phyloP scores from a whole-genome alignment of 2,888 invertebrate genomes.

The Ophion costatus region DNA sequence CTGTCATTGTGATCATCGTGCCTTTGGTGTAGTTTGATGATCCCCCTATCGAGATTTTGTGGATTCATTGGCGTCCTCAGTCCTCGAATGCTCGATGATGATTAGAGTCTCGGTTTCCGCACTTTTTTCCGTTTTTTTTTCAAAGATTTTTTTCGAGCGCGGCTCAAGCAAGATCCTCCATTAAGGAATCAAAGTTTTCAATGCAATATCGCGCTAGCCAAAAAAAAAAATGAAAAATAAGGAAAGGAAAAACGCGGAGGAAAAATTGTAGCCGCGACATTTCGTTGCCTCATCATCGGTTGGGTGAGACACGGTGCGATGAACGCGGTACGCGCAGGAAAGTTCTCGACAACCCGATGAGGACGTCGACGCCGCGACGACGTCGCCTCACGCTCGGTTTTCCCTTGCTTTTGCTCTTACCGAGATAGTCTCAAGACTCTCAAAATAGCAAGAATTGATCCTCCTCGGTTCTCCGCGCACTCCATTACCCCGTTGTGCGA shows the following conservation, averaged over 20 bases:
- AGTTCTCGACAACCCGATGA: conserved; percentile 34
- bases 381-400: conserved; percentile 13
- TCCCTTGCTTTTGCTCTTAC: neutral
- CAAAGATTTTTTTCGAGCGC: too few species aligned
- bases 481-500: conserved; percentile 65
- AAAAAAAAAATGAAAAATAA: too few species aligned
- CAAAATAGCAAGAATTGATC: conserved; percentile 81
- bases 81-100: too few species aligned
- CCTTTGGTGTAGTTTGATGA: too few species aligned
- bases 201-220: neutral
- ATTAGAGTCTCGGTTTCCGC: too few species aligned
- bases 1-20: too few species aligned
- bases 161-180: too few species aligned
- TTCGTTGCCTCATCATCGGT: neutral
- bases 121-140: too few species aligned
- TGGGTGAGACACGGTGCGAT: neutral
- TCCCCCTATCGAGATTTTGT: too few species aligned
- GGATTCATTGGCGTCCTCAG: too few species aligned
- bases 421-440: conserved; percentile 71
- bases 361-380: conserved; percentile 36
- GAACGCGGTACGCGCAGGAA: conserved; percentile 18
- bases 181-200: too few species aligned
- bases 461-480: conserved; percentile 63
- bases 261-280: neutral
- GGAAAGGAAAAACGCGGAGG: too few species aligned